phyloP scores from a whole-genome alignment of 2,113 vertebrate genomes.

The Cynopterus brachyotis region DNA sequence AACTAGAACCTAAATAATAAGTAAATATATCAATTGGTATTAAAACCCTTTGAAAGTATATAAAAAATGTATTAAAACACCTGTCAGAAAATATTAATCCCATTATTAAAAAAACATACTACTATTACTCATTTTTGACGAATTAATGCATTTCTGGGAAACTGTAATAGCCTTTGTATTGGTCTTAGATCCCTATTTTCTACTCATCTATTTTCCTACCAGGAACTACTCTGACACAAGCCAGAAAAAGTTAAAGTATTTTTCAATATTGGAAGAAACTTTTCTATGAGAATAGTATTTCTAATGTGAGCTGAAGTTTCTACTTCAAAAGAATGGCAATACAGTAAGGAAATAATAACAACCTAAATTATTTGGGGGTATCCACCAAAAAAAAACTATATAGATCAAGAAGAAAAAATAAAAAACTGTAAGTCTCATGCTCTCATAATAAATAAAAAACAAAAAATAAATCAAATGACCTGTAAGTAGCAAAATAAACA shows the following conservation, averaged over 20 bases:
- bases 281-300: conserved; percentile 11
- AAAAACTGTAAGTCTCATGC: not conserved
- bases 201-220: conserved; percentile 16
- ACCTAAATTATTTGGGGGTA: not conserved
- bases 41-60: conserved; percentile 29
- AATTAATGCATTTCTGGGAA: conserved; percentile 47
- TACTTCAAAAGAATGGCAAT: not conserved
- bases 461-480: conserved; percentile 11
- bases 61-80: conserved; percentile 47
- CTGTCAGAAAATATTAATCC: conserved; percentile 50
- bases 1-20: conserved; percentile 29
- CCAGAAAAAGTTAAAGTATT: not conserved
- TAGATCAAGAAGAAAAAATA: not conserved
- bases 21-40: conserved; percentile 43
- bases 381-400: not conserved
- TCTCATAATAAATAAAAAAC: not conserved
- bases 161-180: conserved; percentile 47
- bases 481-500: not conserved
- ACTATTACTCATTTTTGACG: conserved; percentile 50
- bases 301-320: not conserved
- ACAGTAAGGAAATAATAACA: not conserved
- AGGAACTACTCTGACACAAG: not conserved
- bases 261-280: not conserved
- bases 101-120: conserved; percentile 45
- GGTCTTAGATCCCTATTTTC: conserved; percentile 3